phyloP scores from a whole-genome alignment of 1,140 invertebrate genomes.

The Chrysopa pallens region DNA sequence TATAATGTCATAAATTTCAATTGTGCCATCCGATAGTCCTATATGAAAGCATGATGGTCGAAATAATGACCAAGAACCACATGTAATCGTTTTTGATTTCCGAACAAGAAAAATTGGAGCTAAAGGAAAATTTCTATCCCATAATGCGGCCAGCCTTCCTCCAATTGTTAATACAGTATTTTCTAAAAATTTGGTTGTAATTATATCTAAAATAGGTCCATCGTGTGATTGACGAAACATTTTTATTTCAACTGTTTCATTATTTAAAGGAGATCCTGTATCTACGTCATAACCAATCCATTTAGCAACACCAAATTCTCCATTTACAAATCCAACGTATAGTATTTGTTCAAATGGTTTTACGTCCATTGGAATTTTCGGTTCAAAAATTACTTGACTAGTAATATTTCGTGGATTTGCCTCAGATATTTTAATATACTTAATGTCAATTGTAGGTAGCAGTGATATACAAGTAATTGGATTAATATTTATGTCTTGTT shows the following conservation, averaged over 20 bases:
- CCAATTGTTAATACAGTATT: conserved; percentile 35
- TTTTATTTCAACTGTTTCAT: conserved; percentile 26
- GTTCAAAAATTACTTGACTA: conserved; percentile 12
- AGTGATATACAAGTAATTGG: conserved; percentile 18
- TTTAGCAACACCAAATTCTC: conserved; percentile 28
- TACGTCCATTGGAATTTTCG: conserved; percentile 7
- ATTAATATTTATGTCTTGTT: conserved; percentile 23
- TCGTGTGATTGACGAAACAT: conserved; percentile 38
- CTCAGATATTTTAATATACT: conserved; percentile 12
- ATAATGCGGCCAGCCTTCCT: conserved; percentile 32
- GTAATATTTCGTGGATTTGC: too few species aligned
- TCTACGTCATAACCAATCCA: conserved; percentile 42
- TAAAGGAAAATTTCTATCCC: conserved; percentile 29
- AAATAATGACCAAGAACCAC: conserved; percentile 27
- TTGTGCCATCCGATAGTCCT: conserved; percentile 27
- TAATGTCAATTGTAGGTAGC: conserved; percentile 8
- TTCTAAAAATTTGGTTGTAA: conserved; percentile 31
- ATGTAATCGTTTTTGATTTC: conserved; percentile 27
- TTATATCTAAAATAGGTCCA: conserved; percentile 34
- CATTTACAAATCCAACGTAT: conserved; percentile 23
- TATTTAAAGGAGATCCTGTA: conserved; percentile 32
- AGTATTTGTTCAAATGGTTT: conserved; percentile 20
- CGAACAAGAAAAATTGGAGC: conserved; percentile 32
- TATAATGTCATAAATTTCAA: conserved; percentile 38
- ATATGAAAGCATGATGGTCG: conserved; percentile 29